A percentile compares a stretch with the other conserved stretches of the same genome.
Evolutionary conservation across 2,888 invertebrate genomes (phyloP).

Genomic region (Metallyticus violacea): DNA sequence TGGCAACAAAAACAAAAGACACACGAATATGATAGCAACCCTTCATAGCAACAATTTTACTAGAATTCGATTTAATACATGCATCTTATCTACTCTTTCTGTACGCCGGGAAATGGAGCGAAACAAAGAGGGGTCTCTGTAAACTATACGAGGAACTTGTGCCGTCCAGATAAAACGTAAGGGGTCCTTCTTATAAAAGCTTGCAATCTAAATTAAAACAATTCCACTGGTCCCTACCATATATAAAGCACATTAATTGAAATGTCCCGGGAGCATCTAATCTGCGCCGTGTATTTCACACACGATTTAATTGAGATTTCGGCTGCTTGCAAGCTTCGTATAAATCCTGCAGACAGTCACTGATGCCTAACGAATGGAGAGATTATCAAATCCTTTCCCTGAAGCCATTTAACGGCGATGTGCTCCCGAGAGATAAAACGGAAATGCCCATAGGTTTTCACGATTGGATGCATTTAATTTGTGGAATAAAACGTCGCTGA

Average conservation of each 20-base stretch:
- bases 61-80: too few relatives aligned
- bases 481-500: too few relatives aligned
- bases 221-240: conserved; percentile 7
- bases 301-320: conserved; percentile 30
- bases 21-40: too few relatives aligned
- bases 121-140: background rate
- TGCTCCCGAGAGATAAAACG: background rate
- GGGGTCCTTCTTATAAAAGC: background rate
- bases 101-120: background rate
- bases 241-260: conserved; percentile 28
- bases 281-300: conserved; percentile 21
- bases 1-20: too few relatives aligned
- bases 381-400: background rate
- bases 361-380: conserved; percentile 8
- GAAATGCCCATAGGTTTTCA: background rate
- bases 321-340: background rate
- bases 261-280: conserved; percentile 22
- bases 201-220: conserved; percentile 25
- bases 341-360: conserved; percentile 19
- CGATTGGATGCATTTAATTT: background rate
- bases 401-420: too few relatives aligned
- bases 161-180: conserved; percentile 4
- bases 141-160: too few relatives aligned
- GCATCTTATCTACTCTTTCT: background rate
- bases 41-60: too few relatives aligned